Conservation (phyloP, 2,888 invertebrate species). For the Ichneumoninae sp. region DNA sequence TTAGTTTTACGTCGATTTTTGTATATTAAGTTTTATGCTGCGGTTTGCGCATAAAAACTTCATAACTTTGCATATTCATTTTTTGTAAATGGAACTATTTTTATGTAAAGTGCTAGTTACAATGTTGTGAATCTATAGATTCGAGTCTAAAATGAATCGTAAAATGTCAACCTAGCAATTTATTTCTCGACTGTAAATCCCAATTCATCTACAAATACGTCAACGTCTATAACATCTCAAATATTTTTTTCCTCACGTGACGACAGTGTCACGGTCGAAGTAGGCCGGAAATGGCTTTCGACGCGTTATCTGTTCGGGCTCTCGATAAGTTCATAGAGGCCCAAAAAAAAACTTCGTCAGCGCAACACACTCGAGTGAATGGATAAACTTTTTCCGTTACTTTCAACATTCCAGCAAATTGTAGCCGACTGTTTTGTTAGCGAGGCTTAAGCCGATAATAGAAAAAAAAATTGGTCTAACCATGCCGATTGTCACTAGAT, state of each 20-base stretch:
- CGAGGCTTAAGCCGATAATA: not conserved
- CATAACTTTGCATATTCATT: not conserved
- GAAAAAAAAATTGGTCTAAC: constrained; percentile 30
- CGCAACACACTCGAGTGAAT: constrained; percentile 6
- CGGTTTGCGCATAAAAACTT: not conserved
- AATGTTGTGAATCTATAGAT: not conserved
- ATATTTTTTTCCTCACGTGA: constrained; percentile 4
- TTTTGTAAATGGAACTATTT: not conserved
- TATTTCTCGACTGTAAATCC: not conserved
- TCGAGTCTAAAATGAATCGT: not conserved
- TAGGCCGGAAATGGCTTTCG: constrained; percentile 52
- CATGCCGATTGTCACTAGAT: constrained; percentile 30
- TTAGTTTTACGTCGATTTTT: not conserved
- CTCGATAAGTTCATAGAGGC: constrained; percentile 35
- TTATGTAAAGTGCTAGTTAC: not conserved
- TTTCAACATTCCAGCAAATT: constrained; percentile 16
- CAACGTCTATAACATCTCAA: not conserved
- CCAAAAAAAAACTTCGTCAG: constrained; percentile 14
- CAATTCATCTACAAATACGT: not conserved
- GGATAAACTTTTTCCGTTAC: constrained; percentile 16
- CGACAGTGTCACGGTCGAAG: not conserved
- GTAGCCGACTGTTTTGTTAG: constrained; percentile 8
- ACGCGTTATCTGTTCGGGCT: constrained; percentile 41
- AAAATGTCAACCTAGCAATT: not conserved
- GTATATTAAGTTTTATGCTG: no score